A percentile compares a stretch with the other conserved stretches of the same genome.
phyloP scores from a whole-genome alignment of 2,797 vertebrate genomes.

The Notamacropus eugenii region DNA sequence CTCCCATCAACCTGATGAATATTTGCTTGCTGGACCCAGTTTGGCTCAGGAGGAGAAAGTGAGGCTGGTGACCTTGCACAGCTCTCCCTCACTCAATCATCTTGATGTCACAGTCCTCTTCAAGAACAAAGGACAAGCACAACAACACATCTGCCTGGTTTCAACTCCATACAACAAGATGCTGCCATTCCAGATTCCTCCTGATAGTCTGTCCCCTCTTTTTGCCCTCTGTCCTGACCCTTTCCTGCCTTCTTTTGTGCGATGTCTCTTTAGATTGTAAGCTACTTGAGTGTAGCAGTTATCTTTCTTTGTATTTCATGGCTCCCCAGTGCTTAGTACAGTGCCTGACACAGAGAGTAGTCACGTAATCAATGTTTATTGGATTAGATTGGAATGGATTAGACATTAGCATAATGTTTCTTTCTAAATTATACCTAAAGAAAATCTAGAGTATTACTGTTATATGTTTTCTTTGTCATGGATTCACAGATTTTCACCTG shows the following conservation, averaged over 20 bases:
- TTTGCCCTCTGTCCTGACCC: neutral
- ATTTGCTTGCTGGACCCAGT: no score
- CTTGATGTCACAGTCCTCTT: no score
- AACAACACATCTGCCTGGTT: neutral
- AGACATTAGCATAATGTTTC: constrained; percentile 11
- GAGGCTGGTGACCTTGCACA: no score
- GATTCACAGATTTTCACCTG: neutral
- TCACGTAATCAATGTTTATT: neutral
- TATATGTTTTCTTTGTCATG: neutral
- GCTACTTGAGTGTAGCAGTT: neutral
- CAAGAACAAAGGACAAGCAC: no score
- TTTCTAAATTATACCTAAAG: neutral
- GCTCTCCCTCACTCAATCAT: no score
- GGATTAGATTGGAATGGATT: neutral
- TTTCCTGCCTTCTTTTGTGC: neutral
- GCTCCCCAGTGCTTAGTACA: neutral
- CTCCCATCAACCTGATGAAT: no score
- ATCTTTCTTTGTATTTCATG: neutral
- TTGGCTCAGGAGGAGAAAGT: no score
- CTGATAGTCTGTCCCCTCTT: neutral
- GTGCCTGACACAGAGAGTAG: neutral
- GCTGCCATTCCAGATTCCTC: neutral
- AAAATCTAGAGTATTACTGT: constrained; percentile 23
- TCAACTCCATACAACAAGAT: neutral
- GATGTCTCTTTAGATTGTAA: neutral